Evolutionary conservation across 2,113 vertebrate species (phyloP).

Genomic region (Cervus canadensis): DNA sequence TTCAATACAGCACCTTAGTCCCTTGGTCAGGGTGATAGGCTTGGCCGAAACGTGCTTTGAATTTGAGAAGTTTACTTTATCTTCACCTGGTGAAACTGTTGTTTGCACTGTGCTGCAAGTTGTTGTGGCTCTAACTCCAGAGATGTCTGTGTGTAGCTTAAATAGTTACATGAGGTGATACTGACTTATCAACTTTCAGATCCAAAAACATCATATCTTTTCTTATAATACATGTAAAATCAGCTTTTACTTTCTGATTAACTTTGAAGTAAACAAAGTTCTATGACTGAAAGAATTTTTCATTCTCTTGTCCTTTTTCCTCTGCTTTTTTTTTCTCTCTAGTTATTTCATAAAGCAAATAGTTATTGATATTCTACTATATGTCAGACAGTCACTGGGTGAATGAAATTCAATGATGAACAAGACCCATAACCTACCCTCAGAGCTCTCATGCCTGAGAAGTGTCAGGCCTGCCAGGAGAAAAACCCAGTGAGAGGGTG

Average conservation of each 20-base stretch:
- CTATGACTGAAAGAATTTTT: neutral
- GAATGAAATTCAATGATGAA: neutral
- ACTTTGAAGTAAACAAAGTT: neutral
- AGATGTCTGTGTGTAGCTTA: neutral
- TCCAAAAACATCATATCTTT: neutral
- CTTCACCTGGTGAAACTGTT: neutral
- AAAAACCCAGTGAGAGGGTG: neutral
- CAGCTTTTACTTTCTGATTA: conserved; percentile 21
- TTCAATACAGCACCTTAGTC: conserved; percentile 13
- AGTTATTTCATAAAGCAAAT: neutral
- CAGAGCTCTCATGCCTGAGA: neutral
- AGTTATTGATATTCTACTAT: neutral
- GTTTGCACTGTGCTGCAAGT: neutral
- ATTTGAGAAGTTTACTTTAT: conserved; percentile 32
- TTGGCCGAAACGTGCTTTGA: neutral
- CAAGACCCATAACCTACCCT: neutral
- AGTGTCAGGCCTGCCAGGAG: neutral
- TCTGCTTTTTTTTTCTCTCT: neutral
- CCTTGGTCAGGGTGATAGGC: neutral
- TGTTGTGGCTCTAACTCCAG: conserved; percentile 39
- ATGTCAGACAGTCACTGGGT: neutral
- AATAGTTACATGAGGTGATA: neutral
- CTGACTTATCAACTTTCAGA: conserved; percentile 24
- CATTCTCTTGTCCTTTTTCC: neutral
- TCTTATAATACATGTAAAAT: neutral